Base-by-base conservation (phyloP, 2,888 invertebrate species). In the Erebia aethiops region DNA sequence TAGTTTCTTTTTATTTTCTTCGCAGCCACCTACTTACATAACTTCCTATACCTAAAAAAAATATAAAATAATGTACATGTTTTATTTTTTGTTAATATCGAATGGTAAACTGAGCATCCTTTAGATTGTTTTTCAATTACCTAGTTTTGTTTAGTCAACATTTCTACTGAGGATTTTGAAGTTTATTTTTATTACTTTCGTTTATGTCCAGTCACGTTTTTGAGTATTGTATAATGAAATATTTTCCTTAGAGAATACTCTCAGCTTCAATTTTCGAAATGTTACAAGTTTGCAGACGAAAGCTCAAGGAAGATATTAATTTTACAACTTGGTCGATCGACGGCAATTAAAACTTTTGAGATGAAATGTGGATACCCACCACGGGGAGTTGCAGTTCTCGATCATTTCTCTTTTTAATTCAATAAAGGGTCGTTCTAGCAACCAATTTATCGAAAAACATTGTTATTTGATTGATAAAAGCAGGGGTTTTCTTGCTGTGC, bases 281-380 rank as follows among this genome's bases (percentile, higher is more conserved):
- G 54, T 43, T 43, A 52, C 18, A 56, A 65, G 35, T 65, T 54
- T 56, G 51, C 54, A 70, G 60, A 52, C 43, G 61, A 56, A 67
- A 62, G 57, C 46, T 67, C 41, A 58, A 52, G 35, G 81, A 82
- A 85, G 86, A 87, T 89, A 89, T 88, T 89, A 89, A 89, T 90
- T 87, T 89, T 85, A 80, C 83, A 87, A 86, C 82, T 88, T 81
- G 81, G 83, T 83, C 86, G 84, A 87, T 85, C 83, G 85, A 84
- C 83, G 87, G 84, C 87, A 90, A 90, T 90, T 90, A 88, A 88
- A 90, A 90, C 85, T 90, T 89, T 74, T 43, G 54, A 54, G 16
- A 64, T 52, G 51, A 64, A 65, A 65, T 43, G 65, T 65, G 56
- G 65, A 56, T 56, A 65, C 43, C 43, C 65, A 43, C 16, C 65